phyloP scores from a whole-genome alignment of 2,113 vertebrate species.

The Nestor notabilis region DNA sequence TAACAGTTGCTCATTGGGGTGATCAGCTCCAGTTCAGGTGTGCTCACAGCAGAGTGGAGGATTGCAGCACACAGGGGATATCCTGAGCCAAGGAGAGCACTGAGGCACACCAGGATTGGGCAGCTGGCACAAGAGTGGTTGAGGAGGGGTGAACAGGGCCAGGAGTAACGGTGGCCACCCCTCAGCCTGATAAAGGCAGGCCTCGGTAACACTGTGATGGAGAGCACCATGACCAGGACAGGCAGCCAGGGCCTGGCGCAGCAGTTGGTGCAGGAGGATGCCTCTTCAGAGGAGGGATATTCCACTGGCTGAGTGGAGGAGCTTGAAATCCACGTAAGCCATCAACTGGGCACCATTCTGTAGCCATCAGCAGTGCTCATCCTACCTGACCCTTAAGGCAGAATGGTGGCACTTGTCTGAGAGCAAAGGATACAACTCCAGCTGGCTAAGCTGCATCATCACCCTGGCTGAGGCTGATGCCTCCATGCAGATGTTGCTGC shows the following conservation, averaged over 20 bases:
- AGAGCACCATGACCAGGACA: background rate
- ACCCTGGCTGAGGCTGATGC: background rate
- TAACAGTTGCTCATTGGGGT: background rate
- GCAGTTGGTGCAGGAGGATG: background rate
- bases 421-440: background rate
- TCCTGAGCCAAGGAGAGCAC: background rate
- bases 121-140: background rate
- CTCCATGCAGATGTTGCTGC: background rate
- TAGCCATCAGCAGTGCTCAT: background rate
- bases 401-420: background rate
- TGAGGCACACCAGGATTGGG: background rate
- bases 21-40: background rate
- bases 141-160: background rate
- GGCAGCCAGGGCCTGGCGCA: background rate
- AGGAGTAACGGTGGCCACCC: background rate
- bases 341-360: background rate
- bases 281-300: background rate
- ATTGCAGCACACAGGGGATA: background rate
- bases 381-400: background rate
- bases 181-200: background rate
- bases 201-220: background rate
- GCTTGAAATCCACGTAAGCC: background rate
- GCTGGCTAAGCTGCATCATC: background rate
- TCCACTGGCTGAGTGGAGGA: background rate
- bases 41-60: background rate